phyloP scores from a whole-genome alignment of 1,140 invertebrate species.

The Hylyphantes graminicola region DNA sequence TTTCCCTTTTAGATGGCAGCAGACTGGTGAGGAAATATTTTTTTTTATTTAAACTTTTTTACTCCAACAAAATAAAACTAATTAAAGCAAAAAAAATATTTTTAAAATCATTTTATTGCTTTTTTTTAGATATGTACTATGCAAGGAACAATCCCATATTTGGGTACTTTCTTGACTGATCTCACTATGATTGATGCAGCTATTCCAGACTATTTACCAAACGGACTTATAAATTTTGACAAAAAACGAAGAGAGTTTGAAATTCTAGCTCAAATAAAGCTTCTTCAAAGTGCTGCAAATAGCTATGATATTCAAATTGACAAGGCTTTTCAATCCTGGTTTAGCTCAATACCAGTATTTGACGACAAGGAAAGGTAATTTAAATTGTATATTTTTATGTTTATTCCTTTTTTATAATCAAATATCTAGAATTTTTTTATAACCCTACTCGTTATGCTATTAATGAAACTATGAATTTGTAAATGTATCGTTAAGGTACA shows the following conservation, averaged over 20 bases:
- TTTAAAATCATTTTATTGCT: not conserved
- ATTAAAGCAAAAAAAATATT: not conserved
- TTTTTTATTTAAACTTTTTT: too few species aligned
- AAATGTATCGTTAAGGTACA: not conserved
- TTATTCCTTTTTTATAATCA: too few species aligned
- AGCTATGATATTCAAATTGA: conserved; percentile 90
- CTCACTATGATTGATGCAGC: conserved; percentile 99
- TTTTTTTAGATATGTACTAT: conserved; percentile 76
- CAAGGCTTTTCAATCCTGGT: conserved; percentile 89
- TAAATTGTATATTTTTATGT: not conserved
- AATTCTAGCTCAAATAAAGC: conserved; percentile 94
- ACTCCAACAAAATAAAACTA: too few species aligned
- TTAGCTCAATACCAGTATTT: conserved; percentile 86
- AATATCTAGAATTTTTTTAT: not conserved
- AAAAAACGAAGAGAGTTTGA: conserved; percentile 99
- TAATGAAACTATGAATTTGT: not conserved
- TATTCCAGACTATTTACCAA: conserved; percentile 85
- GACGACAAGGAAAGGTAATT: conserved; percentile 89
- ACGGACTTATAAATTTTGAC: conserved; percentile 96
- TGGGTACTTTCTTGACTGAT: conserved; percentile 98
- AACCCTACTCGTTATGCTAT: not conserved
- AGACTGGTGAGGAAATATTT: too few species aligned
- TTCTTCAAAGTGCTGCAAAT: conserved; percentile 97
- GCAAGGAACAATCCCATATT: conserved; percentile 93
- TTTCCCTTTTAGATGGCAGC: not conserved